A percentile compares a stretch with the other conserved stretches of the same genome.
Conservation (phyloP, 2,113 vertebrate genomes). For the Orycteropus afer region DNA sequence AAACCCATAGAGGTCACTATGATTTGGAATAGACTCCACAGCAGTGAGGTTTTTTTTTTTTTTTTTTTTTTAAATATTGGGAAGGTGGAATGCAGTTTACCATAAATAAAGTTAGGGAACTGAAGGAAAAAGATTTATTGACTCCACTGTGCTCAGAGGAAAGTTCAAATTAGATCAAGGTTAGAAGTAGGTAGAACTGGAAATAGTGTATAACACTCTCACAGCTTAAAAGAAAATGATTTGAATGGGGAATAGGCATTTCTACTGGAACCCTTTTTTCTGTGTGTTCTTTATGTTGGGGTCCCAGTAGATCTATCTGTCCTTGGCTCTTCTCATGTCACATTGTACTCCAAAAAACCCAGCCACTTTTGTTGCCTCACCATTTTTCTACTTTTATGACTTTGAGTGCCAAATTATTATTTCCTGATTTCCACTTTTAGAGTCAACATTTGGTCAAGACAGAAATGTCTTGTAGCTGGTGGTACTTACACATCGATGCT, state of each 20-base stretch:
- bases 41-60: too few species aligned
- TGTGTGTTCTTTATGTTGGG: background rate
- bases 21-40: too few species aligned
- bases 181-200: conserved; percentile 35
- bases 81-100: background rate
- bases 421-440: background rate
- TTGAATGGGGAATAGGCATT: background rate
- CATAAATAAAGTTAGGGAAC: background rate
- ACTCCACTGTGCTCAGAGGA: background rate
- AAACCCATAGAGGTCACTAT: too few species aligned
- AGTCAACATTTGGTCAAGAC: background rate
- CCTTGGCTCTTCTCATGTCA: background rate
- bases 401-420: background rate
- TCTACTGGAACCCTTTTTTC: background rate
- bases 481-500: background rate
- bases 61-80: conserved; percentile 9
- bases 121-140: background rate
- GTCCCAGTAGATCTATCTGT: background rate
- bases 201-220: conserved; percentile 2
- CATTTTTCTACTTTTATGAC: background rate
- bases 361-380: background rate
- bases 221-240: background rate
- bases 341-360: background rate
- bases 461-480: background rate
- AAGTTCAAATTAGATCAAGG: conserved; percentile 38